Conservation (phyloP, 2,113 vertebrate species). For the Coptodon rendalli region DNA sequence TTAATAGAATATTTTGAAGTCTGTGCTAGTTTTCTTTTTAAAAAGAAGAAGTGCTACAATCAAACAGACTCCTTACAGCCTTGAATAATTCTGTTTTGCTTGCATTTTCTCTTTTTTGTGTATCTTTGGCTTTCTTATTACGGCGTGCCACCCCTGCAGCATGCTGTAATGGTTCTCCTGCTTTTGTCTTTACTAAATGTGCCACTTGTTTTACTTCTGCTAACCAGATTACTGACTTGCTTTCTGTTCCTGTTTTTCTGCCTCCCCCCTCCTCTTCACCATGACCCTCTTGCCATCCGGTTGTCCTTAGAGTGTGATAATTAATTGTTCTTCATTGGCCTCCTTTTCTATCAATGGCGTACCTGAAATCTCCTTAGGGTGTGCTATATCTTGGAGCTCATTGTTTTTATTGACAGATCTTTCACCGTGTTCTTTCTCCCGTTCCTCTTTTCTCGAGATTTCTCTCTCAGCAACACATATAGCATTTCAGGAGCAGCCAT, state of each 20-base stretch:
- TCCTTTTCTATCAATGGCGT: constrained; percentile 17
- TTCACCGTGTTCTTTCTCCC: not conserved
- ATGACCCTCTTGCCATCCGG: not conserved
- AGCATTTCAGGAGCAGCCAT: not conserved
- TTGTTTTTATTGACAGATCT: constrained; percentile 35
- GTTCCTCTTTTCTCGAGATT: not conserved
- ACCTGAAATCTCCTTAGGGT: constrained; percentile 33
- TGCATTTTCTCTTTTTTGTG: not conserved
- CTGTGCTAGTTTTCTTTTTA: not conserved
- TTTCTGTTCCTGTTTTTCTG: constrained; percentile 3
- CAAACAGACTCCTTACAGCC: not conserved
- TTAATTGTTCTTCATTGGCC: constrained; percentile 32
- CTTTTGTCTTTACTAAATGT: not conserved
- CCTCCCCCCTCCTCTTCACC: not conserved
- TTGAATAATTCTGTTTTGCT: not conserved
- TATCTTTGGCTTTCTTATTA: not conserved
- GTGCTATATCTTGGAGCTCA: constrained; percentile 4
- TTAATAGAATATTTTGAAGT: not conserved
- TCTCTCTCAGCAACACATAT: not conserved
- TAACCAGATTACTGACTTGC: constrained; percentile 5
- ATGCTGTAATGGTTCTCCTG: not conserved
- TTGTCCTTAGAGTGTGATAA: constrained; percentile 31
- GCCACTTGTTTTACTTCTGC: not conserved
- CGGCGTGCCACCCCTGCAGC: not conserved
- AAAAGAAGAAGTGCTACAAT: not conserved